A percentile compares a stretch with the other conserved stretches of the same genome.
Evolutionary conservation across 2,888 invertebrate species (phyloP).

Genomic region (Bembecia ichneumoniformis): DNA sequence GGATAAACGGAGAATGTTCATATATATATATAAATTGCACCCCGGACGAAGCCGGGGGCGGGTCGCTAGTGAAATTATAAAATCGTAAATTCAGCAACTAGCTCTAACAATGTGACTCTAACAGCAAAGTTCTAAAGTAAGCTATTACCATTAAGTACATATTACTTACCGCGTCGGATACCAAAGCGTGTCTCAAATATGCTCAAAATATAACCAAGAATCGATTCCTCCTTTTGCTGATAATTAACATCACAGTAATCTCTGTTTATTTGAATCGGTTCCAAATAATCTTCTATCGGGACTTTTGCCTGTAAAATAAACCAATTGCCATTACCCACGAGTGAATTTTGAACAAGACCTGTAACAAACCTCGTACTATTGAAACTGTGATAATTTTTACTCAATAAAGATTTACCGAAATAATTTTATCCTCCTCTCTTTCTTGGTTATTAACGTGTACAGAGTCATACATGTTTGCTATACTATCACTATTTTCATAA

Average conservation of each 20-base stretch:
- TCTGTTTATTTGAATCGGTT: conserved; percentile 46
- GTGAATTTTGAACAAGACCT: neutral
- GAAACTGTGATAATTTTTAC: neutral
- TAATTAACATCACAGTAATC: conserved; percentile 53
- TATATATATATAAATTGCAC: too few species aligned
- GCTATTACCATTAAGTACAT: neutral
- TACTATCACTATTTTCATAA: conserved; percentile 47
- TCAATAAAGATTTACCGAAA: neutral
- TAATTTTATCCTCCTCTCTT: neutral
- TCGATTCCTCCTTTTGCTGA: conserved; percentile 46
- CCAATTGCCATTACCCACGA: neutral
- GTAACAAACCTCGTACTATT: neutral
- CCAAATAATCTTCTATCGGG: conserved; percentile 60
- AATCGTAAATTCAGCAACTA: too few species aligned
- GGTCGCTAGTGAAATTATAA: too few species aligned
- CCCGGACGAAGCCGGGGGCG: too few species aligned
- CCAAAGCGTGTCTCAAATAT: conserved; percentile 56
- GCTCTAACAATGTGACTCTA: too few species aligned
- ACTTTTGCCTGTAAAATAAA: conserved; percentile 10
- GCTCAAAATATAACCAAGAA: conserved; percentile 52
- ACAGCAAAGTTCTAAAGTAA: too few species aligned
- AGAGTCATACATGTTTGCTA: conserved; percentile 55
- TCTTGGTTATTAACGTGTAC: conserved; percentile 26
- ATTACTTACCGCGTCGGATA: conserved; percentile 38
- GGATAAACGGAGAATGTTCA: too few species aligned